Evolutionary conservation across 1,140 invertebrate species (phyloP), one percentile per base, ranked within the genome.

Genomic region (Scaptomyza montana): DNA sequence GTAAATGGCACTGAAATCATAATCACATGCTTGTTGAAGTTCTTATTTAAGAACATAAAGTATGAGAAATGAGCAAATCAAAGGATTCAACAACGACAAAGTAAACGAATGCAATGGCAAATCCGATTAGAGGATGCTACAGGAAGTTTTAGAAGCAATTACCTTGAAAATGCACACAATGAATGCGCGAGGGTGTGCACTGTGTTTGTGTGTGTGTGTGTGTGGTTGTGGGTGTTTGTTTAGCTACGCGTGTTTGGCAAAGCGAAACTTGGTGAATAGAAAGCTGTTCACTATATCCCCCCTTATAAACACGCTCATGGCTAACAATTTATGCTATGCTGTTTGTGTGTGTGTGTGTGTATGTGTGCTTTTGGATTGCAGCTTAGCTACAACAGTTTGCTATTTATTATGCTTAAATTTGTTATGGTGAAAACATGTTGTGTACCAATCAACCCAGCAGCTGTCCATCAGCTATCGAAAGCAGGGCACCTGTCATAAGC

Each of bases 401-500:
- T 74, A 46, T 60, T 47, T 46, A 41, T 49, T 33, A 43, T 60
- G 55, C 54, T 59, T 9, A 16, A 59, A 54, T 53, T 63, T 19
- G 62, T 70, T 74, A 74, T 74, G 72, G 60, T 13, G 63, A 70
- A 69, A 55, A 33, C 66, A 63, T 74, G 72, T 74, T 46, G 16
- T 39, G 56, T 41, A 43, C 30, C 36, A 50, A 51, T 16, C 16
- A 16, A 16, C 16, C 16, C 1, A 16, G 16, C 0, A 16, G 16
- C 16, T 16, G 16, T 16, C 16, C 16, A 16, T 16, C 62, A 33
- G 66, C 57, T 55, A 49, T 73, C 76, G 61, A 30, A n/a, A 33
- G 19, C 45, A 41, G 36, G 25, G 39, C 62, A 69, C 9, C 65
- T 89, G 79, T 89, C 78, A 89, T 79, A 79, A 70, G 56, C 61